Evolutionary conservation across 2,113 vertebrate genomes (phyloP).

Genomic region (Dipodomys ordii): DNA sequence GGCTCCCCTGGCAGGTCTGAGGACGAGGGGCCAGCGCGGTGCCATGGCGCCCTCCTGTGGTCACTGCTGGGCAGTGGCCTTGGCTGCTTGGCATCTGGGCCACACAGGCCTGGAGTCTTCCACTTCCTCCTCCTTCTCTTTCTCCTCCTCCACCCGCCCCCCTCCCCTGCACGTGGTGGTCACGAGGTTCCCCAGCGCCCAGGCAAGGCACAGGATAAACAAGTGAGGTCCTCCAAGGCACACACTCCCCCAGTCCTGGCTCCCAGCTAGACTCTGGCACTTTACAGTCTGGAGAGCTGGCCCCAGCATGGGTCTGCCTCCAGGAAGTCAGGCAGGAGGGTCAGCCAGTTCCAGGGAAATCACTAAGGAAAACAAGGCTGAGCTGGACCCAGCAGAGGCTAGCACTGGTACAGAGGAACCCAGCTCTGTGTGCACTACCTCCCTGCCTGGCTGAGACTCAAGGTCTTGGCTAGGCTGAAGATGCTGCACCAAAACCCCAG

Average conservation of each 20-base stretch:
- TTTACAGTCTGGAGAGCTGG: background rate
- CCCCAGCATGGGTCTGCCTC: background rate
- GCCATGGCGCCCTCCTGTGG: constrained; percentile 45
- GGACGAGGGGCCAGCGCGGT: background rate
- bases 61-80: background rate
- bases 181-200: background rate
- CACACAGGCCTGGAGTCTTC: background rate
- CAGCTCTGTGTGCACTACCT: background rate
- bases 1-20: fast-evolving
- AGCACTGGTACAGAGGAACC: background rate
- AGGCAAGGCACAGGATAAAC: background rate
- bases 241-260: background rate
- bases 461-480: too few species aligned
- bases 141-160: background rate
- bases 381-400: background rate
- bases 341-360: background rate
- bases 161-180: background rate
- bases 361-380: too few species aligned
- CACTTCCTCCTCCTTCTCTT: background rate
- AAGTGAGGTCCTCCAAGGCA: background rate
- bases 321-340: background rate
- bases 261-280: background rate
- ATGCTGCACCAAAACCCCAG: background rate
- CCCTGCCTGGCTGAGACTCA: background rate
- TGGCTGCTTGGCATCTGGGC: background rate